Evolutionary conservation across 1,140 invertebrate species (phyloP).

Genomic region (Bombus impatiens): DNA sequence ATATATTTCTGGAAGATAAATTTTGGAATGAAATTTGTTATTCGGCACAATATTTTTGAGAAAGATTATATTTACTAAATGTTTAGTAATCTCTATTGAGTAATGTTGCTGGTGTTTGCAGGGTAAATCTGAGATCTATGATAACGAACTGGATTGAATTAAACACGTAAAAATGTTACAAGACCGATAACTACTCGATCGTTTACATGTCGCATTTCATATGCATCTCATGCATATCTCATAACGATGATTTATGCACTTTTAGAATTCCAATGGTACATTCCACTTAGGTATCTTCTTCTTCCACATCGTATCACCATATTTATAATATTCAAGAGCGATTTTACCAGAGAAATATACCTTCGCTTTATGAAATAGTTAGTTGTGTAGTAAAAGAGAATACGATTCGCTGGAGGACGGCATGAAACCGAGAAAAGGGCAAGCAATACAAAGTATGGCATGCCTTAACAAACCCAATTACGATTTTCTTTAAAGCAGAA

Average conservation of each 20-base stretch:
- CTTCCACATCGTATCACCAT: no score
- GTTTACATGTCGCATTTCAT: not conserved
- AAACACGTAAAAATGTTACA: not conserved
- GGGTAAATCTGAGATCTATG: not conserved
- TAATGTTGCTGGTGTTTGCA: not conserved
- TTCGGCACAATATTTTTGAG: not conserved
- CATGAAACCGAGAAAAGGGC: no score
- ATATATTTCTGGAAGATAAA: no score
- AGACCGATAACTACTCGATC: not conserved
- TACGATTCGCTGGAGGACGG: not conserved
- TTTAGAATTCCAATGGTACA: slow-evolving; percentile 7
- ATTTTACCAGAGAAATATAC: not conserved
- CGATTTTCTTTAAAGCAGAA: not conserved
- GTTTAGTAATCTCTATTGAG: no score
- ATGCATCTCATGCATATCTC: slow-evolving; percentile 6
- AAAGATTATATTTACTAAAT: no score
- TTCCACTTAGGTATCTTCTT: not conserved
- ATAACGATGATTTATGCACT: not conserved
- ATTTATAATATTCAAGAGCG: slow-evolving; percentile 8
- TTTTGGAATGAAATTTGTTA: no score
- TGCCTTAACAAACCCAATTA: not conserved
- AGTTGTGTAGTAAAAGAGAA: not conserved
- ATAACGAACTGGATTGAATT: slow-evolving; percentile 14
- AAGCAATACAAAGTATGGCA: not conserved
- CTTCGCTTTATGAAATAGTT: not conserved